Conservation (phyloP, 2,888 invertebrate genomes). For the Morpho deidamia region DNA sequence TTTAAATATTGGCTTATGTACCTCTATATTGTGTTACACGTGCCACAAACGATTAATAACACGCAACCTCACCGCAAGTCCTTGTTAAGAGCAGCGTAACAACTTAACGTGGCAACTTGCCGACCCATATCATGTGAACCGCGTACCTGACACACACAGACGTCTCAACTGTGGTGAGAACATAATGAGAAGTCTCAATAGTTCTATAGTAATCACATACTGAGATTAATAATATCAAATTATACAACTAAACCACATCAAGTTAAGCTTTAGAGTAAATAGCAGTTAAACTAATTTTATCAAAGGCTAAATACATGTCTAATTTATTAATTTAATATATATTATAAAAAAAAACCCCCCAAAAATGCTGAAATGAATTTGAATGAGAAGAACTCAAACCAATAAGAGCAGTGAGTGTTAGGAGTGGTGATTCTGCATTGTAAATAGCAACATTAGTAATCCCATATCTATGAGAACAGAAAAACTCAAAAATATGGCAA, state of each 20-base stretch:
- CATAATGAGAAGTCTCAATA: background rate
- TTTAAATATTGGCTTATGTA: background rate
- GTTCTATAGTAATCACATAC: background rate
- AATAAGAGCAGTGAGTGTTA: too few species aligned
- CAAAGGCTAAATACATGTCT: background rate
- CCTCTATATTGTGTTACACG: slow-evolving; percentile 25
- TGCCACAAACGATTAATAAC: slow-evolving; percentile 30
- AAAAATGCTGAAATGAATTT: too few species aligned
- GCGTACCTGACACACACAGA: slow-evolving; percentile 18
- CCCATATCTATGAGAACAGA: too few species aligned
- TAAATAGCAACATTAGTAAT: too few species aligned
- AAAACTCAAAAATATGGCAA: too few species aligned
- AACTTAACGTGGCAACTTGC: slow-evolving; percentile 17
- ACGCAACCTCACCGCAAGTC: slow-evolving; percentile 27
- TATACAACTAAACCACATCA: too few species aligned
- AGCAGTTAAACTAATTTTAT: too few species aligned
- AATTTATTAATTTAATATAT: background rate
- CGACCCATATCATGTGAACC: slow-evolving; percentile 21
- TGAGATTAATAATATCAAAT: too few species aligned
- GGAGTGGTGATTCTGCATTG: too few species aligned
- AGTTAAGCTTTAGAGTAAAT: too few species aligned
- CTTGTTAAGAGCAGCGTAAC: slow-evolving; percentile 13
- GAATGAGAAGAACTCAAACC: too few species aligned
- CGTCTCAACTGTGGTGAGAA: slow-evolving; percentile 5
- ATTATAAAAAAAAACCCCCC: too few species aligned